A percentile compares a stretch with the other conserved stretches of the same genome.
These are phyloP conservation scores for Anadara kagoshimensis DNA, from an alignment of 1,140 invertebrate species.

Conservation along the genomic window DNA sequence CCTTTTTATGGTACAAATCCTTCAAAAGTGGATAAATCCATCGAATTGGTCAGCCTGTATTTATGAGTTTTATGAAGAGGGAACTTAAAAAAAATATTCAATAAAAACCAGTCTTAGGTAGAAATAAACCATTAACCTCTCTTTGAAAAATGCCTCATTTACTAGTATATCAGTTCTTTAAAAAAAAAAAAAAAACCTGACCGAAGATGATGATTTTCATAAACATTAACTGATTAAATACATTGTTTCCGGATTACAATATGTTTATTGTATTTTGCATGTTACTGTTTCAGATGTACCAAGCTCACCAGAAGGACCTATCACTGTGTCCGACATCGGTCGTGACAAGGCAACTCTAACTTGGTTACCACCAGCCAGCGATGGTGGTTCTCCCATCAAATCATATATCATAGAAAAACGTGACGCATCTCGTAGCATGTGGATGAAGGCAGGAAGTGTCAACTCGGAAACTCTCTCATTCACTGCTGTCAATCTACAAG, in stretches of 20 bases:
- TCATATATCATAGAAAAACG: slow-evolving; percentile 94
- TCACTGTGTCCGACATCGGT: slow-evolving; percentile 92
- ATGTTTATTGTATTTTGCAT: not conserved
- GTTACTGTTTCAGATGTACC: slow-evolving; percentile 49
- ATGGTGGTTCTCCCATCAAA: slow-evolving; percentile 91
- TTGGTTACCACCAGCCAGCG: slow-evolving; percentile 92
- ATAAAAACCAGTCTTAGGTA: too few species aligned
- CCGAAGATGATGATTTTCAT: not conserved
- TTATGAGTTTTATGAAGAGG: too few species aligned
- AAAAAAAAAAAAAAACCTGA: not conserved
- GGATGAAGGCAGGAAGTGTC: slow-evolving; percentile 45
- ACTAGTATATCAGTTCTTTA: too few species aligned
- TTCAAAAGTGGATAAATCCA: too few species aligned
- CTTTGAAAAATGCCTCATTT: not conserved
- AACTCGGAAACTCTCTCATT: slow-evolving; percentile 32
- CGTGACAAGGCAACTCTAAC: slow-evolving; percentile 90
- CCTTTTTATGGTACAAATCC: too few species aligned
- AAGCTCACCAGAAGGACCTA: slow-evolving; percentile 55
- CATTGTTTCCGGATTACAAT: not conserved
- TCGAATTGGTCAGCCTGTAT: too few species aligned
- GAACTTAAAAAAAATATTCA: too few species aligned
- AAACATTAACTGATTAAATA: not conserved
- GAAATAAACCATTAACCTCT: too few species aligned
- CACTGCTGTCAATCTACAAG: slow-evolving; percentile 49
- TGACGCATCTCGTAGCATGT: slow-evolving; percentile 79